These are phyloP conservation scores for Promerops cafer DNA, from an alignment of 2,113 vertebrate species.

Conservation along the genomic window DNA sequence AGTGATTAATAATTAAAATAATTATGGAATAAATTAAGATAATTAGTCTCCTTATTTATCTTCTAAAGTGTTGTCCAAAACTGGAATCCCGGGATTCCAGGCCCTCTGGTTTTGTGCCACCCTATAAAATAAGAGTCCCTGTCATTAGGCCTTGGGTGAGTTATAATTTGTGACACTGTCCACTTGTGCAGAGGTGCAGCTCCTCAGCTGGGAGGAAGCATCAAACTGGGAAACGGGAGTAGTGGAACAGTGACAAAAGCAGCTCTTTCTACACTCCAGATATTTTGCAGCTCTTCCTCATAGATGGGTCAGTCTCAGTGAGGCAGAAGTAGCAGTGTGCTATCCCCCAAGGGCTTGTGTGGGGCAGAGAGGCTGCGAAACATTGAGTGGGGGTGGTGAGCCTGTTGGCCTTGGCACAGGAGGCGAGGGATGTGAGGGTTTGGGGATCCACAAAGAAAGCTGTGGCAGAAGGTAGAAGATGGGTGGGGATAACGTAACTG, in stretches of 20 bases:
- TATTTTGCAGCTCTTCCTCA: neutral
- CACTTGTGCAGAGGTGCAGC: neutral
- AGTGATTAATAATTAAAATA: conserved; percentile 36
- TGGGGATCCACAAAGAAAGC: neutral
- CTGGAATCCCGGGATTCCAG: neutral
- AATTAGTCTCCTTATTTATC: conserved; percentile 8
- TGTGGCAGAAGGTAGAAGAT: neutral
- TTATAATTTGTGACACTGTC: neutral
- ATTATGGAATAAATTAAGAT: conserved; percentile 39
- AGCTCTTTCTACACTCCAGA: neutral
- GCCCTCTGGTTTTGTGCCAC: neutral
- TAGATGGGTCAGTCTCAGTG: neutral
- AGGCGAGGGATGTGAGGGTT: neutral
- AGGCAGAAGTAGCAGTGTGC: neutral
- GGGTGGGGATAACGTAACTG: accelerated
- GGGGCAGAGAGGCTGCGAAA: neutral
- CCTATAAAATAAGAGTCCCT: neutral
- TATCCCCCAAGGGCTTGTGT: neutral
- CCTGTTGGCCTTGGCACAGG: neutral
- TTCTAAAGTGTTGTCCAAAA: neutral
- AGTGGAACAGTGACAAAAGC: neutral
- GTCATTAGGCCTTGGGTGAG: neutral
- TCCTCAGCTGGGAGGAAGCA: neutral
- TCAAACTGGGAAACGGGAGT: neutral
- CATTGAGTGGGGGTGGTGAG: accelerated